phyloP scores from a whole-genome alignment of 2,797 vertebrate genomes.

The Myotis pilosus region DNA sequence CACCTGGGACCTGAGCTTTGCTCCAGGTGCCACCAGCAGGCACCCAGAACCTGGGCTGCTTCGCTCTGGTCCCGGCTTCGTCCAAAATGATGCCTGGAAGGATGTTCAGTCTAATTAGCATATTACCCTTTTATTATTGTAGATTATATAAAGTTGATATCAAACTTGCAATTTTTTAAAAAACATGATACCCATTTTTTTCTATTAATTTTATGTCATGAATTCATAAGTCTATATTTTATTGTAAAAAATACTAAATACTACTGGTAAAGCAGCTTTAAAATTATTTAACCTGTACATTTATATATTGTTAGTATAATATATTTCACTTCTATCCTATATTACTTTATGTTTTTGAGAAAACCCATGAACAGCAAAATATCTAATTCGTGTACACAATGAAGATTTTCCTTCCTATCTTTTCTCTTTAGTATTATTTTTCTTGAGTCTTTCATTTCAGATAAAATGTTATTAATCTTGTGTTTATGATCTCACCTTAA shows the following conservation, averaged over 20 bases:
- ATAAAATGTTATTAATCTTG: slow-evolving; percentile 77
- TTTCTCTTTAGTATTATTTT: background rate
- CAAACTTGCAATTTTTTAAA: background rate
- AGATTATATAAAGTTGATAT: background rate
- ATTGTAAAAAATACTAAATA: slow-evolving; percentile 56
- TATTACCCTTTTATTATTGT: no score
- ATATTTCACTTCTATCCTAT: slow-evolving; percentile 69
- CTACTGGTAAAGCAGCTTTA: slow-evolving; percentile 68
- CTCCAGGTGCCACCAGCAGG: fast-evolving
- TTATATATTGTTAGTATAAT: slow-evolving; percentile 74
- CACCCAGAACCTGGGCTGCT: no score
- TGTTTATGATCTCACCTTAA: slow-evolving; percentile 79
- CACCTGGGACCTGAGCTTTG: no score
- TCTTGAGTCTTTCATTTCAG: slow-evolving; percentile 69
- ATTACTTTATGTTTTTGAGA: slow-evolving; percentile 72
- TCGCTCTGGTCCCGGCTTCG: no score
- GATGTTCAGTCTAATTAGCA: no score
- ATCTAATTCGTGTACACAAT: slow-evolving; percentile 73
- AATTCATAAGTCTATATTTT: slow-evolving; percentile 58
- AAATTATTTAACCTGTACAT: slow-evolving; percentile 71
- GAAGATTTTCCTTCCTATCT: slow-evolving; percentile 73
- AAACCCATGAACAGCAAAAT: slow-evolving; percentile 71
- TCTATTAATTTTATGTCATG: background rate
- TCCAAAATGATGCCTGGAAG: no score
- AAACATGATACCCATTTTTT: background rate